Evolutionary conservation across 2,113 vertebrate species (phyloP), one percentile per base, ranked within the genome.

Genomic region (Empidonax traillii): DNA sequence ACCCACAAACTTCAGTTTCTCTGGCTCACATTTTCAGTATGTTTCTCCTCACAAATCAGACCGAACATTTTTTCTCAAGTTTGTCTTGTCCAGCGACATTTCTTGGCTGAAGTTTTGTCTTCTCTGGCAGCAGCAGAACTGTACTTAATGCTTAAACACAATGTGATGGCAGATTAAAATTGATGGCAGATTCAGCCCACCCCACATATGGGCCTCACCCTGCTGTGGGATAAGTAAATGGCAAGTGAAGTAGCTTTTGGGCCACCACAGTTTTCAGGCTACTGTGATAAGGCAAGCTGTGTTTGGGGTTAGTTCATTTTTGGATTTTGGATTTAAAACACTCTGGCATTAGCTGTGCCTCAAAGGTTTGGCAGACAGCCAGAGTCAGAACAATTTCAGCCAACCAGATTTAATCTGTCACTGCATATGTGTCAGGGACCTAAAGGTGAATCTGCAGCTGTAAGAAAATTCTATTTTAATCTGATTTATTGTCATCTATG

Each of bases 81-180:
- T 81, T 88, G 30, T 83, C 78, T 80, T 84, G 59, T 77, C 46
- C 91, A 63, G 33, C 77, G 75, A 84, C n/a, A 92, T 74, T 90
- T 93, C 75, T 96, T 93, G 93, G 72, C 87, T 93, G 69, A 85
- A 75, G n/a, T 87, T 94, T 82, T 46, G 35, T 88, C 24, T 75
- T 76, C 71, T 69, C 69, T 96, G 94, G 53, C 69, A 95, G 69
- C 59, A 83, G 63, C 67, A 93, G 82, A 83, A 67, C 63, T 73
- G n/a, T 66, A 25, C 37, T 66, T 90, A 59, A 77, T 77, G 43
- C 59, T 84, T 39, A 35, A 90, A 84, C 14, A 74, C 76, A 90
- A 6, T 47, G 61, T 67, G 79, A 84, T 84, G 83, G 59, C 75
- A 92, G 67, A 97, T 85, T 73, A 87, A 80, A 92, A 90, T 7